Evolutionary conservation across 2,888 invertebrate species (phyloP).

Genomic region (Synergus japonicus): DNA sequence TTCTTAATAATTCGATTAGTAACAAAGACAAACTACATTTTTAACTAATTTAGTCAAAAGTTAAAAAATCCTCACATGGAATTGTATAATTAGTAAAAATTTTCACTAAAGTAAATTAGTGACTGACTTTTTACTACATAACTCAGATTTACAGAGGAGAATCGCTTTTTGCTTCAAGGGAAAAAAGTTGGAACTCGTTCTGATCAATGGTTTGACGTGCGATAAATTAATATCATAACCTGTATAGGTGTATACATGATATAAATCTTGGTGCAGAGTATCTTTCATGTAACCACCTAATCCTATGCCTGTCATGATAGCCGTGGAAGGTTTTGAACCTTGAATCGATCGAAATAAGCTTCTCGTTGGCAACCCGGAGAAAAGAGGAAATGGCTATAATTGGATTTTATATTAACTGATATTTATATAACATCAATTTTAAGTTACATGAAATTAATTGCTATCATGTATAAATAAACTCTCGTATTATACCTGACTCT

Average conservation of each 20-base stretch:
- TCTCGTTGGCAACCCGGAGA: slow-evolving; percentile 26
- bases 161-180: not conserved
- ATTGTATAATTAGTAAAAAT: too few relatives aligned
- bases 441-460: too few relatives aligned
- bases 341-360: slow-evolving; percentile 42
- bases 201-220: not conserved
- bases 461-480: too few relatives aligned
- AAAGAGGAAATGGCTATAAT: slow-evolving; percentile 42
- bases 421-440: too few relatives aligned
- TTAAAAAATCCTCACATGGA: too few relatives aligned
- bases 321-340: slow-evolving; percentile 46
- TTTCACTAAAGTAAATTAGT: too few relatives aligned
- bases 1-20: too few relatives aligned
- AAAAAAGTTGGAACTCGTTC: not conserved
- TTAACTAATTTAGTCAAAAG: too few relatives aligned
- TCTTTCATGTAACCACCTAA: slow-evolving; percentile 26
- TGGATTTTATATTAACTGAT: not conserved
- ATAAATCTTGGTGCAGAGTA: slow-evolving; percentile 19
- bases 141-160: too few relatives aligned
- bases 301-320: slow-evolving; percentile 40
- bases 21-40: too few relatives aligned
- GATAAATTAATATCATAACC: not conserved
- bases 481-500: too few relatives aligned
- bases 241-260: not conserved
- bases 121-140: too few relatives aligned